Base-by-base conservation (phyloP, 2,113 vertebrate species). In the Acrocephalus kingi region DNA sequence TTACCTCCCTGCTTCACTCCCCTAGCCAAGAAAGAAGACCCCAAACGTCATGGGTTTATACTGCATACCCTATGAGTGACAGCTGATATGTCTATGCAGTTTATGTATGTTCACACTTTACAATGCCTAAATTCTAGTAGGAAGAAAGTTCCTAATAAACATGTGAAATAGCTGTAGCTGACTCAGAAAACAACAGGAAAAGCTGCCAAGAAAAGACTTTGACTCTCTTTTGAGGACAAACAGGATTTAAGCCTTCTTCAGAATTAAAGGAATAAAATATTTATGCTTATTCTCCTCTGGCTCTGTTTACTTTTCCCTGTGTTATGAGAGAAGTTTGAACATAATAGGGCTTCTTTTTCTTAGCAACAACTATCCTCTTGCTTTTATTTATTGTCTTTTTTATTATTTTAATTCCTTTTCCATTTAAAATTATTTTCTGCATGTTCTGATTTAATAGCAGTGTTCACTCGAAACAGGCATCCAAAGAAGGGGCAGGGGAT, bases 161-260 rank as follows among this genome's bases (percentile, higher is more conserved):
- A 89, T 10, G n/a, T 51, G 67, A 80, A 92, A 77, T 80, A 74
- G 39, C 51, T 85, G 58, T 37, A 84, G 78, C 74, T 86, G 51
- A 68, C 48, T 76, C 59, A 39, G 48, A 86, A 96, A 96, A 96
- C 71, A 91, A 85, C 43, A 77, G 45, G 21, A 91, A 86, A 95
- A 77, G 35, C 39, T 93, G 68, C 75, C 78, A 95, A 81, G 62
- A 85, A 81, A 93, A 75, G 43, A 28, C 49, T 90, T 81, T 71
- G 61, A 80, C 51, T 73, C 28, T 85, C 9, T 85, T 51, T 84
- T 73, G 87, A 80, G 23, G 52, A 86, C 33, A 77, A 67, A 30
- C 31, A 79, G 69, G 43, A 84, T 68, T 90, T 76, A 84, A 95
- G 58, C n/a, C 30, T 84, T 69, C 59, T 87, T 39, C 48, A 75